Evolutionary conservation across 2,888 invertebrate species (phyloP).

Genomic region (Agrotis segetum): DNA sequence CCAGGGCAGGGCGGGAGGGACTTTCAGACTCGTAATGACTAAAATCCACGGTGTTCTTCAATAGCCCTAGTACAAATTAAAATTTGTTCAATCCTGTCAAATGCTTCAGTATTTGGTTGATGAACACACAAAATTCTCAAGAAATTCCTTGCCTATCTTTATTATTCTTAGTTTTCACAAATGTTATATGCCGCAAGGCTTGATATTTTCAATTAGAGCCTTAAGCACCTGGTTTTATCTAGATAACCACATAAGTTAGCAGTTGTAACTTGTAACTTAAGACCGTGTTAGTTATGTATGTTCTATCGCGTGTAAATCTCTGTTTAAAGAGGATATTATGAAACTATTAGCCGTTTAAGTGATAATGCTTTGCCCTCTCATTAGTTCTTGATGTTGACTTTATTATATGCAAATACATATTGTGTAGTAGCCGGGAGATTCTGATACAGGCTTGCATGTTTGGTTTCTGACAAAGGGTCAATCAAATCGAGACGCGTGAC

Average conservation of each 20-base stretch:
- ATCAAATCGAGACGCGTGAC: no score
- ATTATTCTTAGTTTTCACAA: not conserved
- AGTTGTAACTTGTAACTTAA: constrained; percentile 35
- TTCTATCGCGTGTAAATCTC: constrained; percentile 29
- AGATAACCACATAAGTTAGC: constrained; percentile 25
- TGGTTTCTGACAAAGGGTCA: no score
- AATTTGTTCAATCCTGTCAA: no score
- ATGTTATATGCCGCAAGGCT: not conserved
- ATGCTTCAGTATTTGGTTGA: not conserved
- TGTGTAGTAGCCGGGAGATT: no score
- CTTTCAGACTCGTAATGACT: no score
- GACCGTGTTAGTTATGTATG: not conserved
- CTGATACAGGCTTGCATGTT: no score
- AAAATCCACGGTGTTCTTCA: no score
- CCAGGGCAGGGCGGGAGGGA: no score
- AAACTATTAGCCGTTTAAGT: constrained; percentile 20
- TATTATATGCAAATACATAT: not conserved
- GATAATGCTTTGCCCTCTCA: not conserved
- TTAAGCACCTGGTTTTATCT: constrained; percentile 24
- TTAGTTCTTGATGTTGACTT: not conserved
- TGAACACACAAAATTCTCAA: not conserved
- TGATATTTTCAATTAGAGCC: constrained; percentile 31
- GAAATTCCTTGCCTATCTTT: not conserved
- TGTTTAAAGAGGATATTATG: constrained; percentile 25
- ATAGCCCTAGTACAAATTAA: no score